Conservation (phyloP, 2,888 invertebrate species). For the Bruchidius siliquastri region DNA sequence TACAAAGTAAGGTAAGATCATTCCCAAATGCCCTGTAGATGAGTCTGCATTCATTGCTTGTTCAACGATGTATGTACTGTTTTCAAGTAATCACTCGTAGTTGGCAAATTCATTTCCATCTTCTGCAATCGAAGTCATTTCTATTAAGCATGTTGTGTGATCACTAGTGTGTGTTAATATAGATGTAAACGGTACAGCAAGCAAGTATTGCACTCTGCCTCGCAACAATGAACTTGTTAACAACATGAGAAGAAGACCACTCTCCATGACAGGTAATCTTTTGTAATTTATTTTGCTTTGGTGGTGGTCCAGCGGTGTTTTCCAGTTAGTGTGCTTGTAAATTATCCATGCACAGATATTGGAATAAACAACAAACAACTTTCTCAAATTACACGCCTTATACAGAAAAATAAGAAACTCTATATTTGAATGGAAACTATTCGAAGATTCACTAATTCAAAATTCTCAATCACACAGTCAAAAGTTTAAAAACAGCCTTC, state of each 20-base stretch:
- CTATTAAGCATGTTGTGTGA: slow-evolving; percentile 36
- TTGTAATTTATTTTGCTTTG: neutral
- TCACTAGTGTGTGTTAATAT: slow-evolving; percentile 39
- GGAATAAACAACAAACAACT: too few species aligned
- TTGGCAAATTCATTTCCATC: neutral
- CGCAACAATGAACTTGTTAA: slow-evolving; percentile 52
- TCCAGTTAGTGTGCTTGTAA: neutral
- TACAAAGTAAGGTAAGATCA: too few species aligned
- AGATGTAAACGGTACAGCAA: slow-evolving; percentile 53
- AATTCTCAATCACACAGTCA: too few species aligned
- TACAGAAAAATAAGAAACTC: too few species aligned
- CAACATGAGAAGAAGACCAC: slow-evolving; percentile 54
- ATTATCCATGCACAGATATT: too few species aligned
- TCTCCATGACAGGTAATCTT: slow-evolving; percentile 58
- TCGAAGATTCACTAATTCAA: too few species aligned
- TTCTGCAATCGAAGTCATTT: neutral
- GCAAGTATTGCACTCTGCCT: slow-evolving; percentile 53
- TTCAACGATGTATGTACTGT: neutral
- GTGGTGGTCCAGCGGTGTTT: slow-evolving; percentile 1
- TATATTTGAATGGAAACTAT: too few species aligned
- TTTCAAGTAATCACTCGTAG: neutral
- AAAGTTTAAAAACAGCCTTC: too few species aligned
- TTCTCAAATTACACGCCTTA: too few species aligned
- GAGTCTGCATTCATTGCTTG: neutral
- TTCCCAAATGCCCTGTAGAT: neutral